Evolutionary conservation across 2,113 vertebrate species (phyloP), one percentile per base, ranked within the genome.

Genomic region (Osmerus mordax): DNA sequence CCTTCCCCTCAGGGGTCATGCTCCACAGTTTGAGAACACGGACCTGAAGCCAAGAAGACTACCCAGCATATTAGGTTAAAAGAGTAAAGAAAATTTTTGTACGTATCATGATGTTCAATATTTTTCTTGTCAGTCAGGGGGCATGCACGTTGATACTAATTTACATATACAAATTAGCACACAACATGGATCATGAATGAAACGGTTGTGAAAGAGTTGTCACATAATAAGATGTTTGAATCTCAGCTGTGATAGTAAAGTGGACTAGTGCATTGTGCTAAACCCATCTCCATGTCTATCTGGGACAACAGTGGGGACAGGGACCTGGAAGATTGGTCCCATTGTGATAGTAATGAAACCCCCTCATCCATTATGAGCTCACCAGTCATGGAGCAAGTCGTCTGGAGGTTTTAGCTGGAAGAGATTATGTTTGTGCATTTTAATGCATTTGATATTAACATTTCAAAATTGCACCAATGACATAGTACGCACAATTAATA

Each of bases 261-360:
- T 55, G 32, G 58, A 52, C 23, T 23, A 65, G 67, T 19, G 65
- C 21, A 25, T 16, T 68, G 47, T 47, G 29, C 54, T 65, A 21
- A 67, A 55, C 13, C 69, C 52, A 60, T 66, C 52, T 53, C 21
- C 21, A 74, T 69, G 77, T 63, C 21, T 71, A 63, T 78, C 76
- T 67, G 73, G 68, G 75, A 82, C 74, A 79, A 75, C 77, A 71
- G 62, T 73, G 53, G n/a, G 68, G 69, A 65, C 70, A 63, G 74
- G 41, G 71, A 75, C 78, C 63, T 69, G 64, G 74, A 68, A 83
- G 77, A 85, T 78, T 83, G 77, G 62, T 65, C 78, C 70, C 75
- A 76, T 79, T 80, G 81, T 83, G 73, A 78, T 78, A 81, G 76
- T 85, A 85, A 85, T 83, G 72, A 83, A 83, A 81, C 70, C 29